Conservation (phyloP, 2,113 vertebrate species). For the Prunella fulvescens region DNA sequence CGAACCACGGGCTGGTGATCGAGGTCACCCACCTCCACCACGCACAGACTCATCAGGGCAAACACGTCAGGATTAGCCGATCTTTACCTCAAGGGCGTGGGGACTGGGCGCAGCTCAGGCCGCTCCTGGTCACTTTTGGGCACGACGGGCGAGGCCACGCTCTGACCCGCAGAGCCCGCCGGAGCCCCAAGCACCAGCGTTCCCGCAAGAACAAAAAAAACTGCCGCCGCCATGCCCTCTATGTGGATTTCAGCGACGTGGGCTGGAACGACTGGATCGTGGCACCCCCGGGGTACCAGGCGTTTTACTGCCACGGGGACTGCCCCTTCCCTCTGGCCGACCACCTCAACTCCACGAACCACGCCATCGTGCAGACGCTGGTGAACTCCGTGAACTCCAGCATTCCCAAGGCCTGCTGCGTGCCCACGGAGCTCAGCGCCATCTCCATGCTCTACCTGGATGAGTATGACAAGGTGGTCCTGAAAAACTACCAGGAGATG, state of each 20-base stretch:
- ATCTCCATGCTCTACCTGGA: slow-evolving; percentile 99
- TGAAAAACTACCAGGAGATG: slow-evolving; percentile 99
- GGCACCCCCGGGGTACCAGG: slow-evolving; percentile 95
- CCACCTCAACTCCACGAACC: slow-evolving; percentile 98
- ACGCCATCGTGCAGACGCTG: slow-evolving; percentile 97
- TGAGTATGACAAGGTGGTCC: slow-evolving; percentile 97
- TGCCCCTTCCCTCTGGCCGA: slow-evolving; percentile 97
- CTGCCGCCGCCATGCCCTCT: slow-evolving; percentile 92
- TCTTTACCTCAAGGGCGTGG: slow-evolving; percentile 84
- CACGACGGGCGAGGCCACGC: slow-evolving; percentile 92
- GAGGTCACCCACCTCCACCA: slow-evolving; percentile 89
- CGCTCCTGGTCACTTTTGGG: slow-evolving; percentile 95
- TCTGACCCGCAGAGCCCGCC: slow-evolving; percentile 84
- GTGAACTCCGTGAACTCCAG: slow-evolving; percentile 98
- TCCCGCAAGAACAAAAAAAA: slow-evolving; percentile 91
- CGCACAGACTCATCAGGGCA: slow-evolving; percentile 79
- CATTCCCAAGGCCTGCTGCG: slow-evolving; percentile 97
- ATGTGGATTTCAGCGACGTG: slow-evolving; percentile 98
- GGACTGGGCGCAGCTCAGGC: slow-evolving; percentile 93
- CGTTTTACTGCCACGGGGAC: slow-evolving; percentile 97
- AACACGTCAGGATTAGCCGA: slow-evolving; percentile 92
- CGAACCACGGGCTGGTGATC: slow-evolving; percentile 92
- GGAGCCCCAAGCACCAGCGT: slow-evolving; percentile 85
- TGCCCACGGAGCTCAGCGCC: slow-evolving; percentile 97
- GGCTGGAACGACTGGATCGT: slow-evolving; percentile 99